Evolutionary conservation across 2,797 vertebrate genomes (phyloP), one percentile per base, ranked within the genome.

Genomic region (Cebuella pygmaea): DNA sequence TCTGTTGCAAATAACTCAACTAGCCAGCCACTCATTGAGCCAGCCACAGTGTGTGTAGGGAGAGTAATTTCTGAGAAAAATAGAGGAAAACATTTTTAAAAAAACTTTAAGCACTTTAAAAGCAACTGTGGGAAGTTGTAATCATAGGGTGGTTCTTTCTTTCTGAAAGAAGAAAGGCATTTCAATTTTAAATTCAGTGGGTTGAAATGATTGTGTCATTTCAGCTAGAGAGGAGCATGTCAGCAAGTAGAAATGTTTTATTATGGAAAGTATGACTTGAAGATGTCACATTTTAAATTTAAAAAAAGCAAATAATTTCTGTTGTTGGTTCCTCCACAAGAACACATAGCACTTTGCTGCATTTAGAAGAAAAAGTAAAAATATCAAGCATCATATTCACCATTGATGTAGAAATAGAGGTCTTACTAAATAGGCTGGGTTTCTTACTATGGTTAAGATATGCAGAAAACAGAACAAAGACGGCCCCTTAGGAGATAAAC

Each of bases 121-220:
- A 97, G 74, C 87, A 97, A 78, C 72, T 75, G 87, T 97, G 90
- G 96, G 92, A 76, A 94, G 52, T 94, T 97, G 93, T 96, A 97
- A 96, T 97, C 84, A 95, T 39, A 93, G 94, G 88, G 81, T 96
- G 67, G 78, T 74, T 95, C 57, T 96, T 93, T 95, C 67, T 96
- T 93, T 93, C 78, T 95, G 96, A 89, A 97, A 88, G 83, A 93
- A 97, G 93, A 95, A 86, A 93, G 57, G 39, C 84, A 88, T 95
- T 97, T 95, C 95, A 76, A 74, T 97, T 97, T 97, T 90, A 76
- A 92, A 88, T 80, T 78, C 8, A 80, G 50, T 78, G 87, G 92
- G 64, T 88, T 97, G 86, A 90, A 74, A 82, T 24, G 78, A 84
- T 84, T 39, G 74, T 84, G 90, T 95, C 84, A 36, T 87, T 81